Evolutionary conservation across 2,113 vertebrate species (phyloP).

Genomic region (Propithecus coquereli): DNA sequence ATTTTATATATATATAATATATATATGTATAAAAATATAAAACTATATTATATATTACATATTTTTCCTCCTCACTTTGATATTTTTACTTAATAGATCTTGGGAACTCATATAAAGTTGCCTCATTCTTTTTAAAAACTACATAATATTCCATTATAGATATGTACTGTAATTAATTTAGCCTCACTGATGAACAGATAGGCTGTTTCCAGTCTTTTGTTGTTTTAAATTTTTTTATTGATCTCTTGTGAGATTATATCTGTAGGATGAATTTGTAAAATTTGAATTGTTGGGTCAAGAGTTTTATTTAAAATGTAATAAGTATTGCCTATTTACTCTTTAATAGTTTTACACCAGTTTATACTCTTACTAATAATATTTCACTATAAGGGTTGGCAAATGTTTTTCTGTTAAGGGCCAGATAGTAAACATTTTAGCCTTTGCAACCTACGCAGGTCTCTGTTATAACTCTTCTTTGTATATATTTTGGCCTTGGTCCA

Average conservation of each 20-base stretch:
- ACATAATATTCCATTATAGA: not conserved
- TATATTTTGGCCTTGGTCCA: not conserved
- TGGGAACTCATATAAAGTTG: not conserved
- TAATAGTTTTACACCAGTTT: not conserved
- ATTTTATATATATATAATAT: not conserved
- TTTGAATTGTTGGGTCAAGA: not conserved
- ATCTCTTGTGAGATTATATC: not conserved
- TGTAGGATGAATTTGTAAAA: not conserved
- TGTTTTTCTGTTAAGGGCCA: not conserved
- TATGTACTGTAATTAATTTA: not conserved
- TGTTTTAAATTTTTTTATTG: not conserved
- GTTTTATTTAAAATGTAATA: not conserved
- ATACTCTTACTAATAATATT: not conserved
- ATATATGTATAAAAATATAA: not conserved
- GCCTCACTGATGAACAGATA: not conserved
- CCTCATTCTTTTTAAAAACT: conserved; percentile 13
- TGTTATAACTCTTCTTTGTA: not conserved
- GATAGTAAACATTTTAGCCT: conserved; percentile 17
- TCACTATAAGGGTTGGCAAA: not conserved
- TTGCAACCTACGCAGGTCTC: not conserved
- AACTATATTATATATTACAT: not conserved
- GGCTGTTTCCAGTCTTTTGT: not conserved
- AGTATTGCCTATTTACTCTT: not conserved
- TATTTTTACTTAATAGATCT: not conserved
- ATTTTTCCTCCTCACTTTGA: not conserved